Percentiles rank a stretch among this genome's conserved stretches.
phyloP scores from a whole-genome alignment of 2,888 invertebrate genomes.

The Cactoblastis cactorum region DNA sequence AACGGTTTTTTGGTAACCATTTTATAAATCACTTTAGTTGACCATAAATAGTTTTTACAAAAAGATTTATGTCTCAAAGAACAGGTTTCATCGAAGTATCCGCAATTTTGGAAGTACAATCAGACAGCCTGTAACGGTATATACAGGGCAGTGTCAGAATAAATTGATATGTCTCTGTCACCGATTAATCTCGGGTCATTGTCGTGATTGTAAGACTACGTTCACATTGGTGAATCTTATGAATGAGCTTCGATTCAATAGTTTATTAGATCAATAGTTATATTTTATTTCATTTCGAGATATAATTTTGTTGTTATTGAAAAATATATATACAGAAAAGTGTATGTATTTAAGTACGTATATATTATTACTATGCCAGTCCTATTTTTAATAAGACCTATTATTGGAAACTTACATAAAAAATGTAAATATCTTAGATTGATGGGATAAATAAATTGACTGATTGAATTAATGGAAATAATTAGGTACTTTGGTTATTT shows the following conservation, averaged over 20 bases:
- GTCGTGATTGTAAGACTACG: background rate
- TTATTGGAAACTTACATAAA: too few species aligned
- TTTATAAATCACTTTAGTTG: background rate
- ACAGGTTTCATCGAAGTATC: background rate
- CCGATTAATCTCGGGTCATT: constrained; percentile 2
- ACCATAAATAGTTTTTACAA: background rate
- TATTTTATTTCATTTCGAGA: too few species aligned
- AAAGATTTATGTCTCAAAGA: background rate
- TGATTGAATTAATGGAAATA: too few species aligned
- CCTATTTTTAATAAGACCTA: too few species aligned
- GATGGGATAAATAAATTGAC: too few species aligned
- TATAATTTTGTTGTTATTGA: too few species aligned
- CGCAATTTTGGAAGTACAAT: constrained; percentile 1
- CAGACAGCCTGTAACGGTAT: background rate
- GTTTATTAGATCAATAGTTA: too few species aligned
- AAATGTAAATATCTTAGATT: too few species aligned
- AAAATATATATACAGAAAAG: too few species aligned
- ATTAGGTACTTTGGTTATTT: background rate
- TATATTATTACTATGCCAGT: too few species aligned
- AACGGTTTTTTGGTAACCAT: background rate
- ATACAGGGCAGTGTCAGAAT: background rate
- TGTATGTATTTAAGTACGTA: too few species aligned
- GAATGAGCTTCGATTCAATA: background rate
- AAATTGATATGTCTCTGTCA: constrained; percentile 1
- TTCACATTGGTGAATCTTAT: background rate